A percentile compares a stretch with the other conserved stretches of the same genome.
Conservation (phyloP, 2,113 vertebrate species). For the Pelobates fuscus region DNA sequence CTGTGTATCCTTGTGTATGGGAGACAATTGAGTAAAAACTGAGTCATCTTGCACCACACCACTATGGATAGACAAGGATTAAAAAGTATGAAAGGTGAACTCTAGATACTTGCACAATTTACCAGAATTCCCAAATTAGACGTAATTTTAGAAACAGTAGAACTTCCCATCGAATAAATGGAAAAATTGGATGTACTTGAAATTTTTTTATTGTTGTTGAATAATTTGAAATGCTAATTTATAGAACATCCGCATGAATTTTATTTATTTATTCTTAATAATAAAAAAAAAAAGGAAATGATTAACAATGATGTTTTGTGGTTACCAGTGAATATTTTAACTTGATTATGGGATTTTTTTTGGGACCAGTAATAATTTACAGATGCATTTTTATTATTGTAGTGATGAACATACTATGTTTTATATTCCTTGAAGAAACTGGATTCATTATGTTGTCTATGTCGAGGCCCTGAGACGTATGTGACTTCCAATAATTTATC, state of each 20-base stretch:
- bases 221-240: not conserved
- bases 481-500: not conserved
- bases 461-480: not conserved
- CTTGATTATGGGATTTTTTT: not conserved
- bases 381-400: not conserved
- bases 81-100: too few relatives aligned
- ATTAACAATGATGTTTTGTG: not conserved
- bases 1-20: too few relatives aligned
- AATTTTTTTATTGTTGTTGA: not conserved
- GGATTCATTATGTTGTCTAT: not conserved
- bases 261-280: not conserved
- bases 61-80: too few relatives aligned
- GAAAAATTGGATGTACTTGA: not conserved
- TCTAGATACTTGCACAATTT: not conserved
- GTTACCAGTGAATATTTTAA: not conserved
- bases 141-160: not conserved
- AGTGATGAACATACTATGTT: not conserved
- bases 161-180: not conserved
- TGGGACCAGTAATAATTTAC: not conserved
- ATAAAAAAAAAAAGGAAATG: not conserved
- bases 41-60: too few relatives aligned
- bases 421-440: slow-evolving; percentile 1
- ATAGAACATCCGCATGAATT: not conserved
- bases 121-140: not conserved
- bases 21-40: too few relatives aligned